Conservation (phyloP, 2,888 invertebrate genomes). For the Tinea trinotella region DNA sequence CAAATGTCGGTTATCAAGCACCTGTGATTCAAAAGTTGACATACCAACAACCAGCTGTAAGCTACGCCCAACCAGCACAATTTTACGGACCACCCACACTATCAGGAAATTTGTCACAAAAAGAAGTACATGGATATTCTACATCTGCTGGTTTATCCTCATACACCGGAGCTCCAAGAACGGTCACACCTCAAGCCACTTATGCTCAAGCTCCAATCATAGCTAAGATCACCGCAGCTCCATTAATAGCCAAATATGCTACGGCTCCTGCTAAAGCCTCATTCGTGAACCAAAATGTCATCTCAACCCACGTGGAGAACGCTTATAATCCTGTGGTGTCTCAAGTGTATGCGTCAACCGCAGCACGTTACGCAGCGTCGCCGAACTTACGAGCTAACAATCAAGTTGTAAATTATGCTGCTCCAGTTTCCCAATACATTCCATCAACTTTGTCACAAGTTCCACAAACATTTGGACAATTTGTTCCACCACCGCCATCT, state of each 20-base stretch:
- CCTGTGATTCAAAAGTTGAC: background rate
- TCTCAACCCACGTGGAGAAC: slow-evolving; percentile 40
- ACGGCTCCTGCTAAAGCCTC: slow-evolving; percentile 44
- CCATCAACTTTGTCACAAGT: slow-evolving; percentile 24
- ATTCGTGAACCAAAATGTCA: slow-evolving; percentile 45
- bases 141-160: slow-evolving; percentile 49
- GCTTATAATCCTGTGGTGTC: slow-evolving; percentile 55
- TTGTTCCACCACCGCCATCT: slow-evolving; percentile 22
- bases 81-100: slow-evolving; percentile 67
- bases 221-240: slow-evolving; percentile 60
- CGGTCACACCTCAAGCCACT: slow-evolving; percentile 51
- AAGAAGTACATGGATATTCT: slow-evolving; percentile 66
- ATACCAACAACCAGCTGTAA: slow-evolving; percentile 20
- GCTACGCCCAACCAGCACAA: slow-evolving; percentile 30
- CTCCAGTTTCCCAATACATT: slow-evolving; percentile 34
- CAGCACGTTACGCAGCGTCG: slow-evolving; percentile 50
- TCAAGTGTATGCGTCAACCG: slow-evolving; percentile 53
- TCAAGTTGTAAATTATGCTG: slow-evolving; percentile 26
- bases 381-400: slow-evolving; percentile 40
- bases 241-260: slow-evolving; percentile 52
- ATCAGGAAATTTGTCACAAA: slow-evolving; percentile 33
- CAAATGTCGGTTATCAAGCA: background rate
- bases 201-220: slow-evolving; percentile 69
- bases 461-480: slow-evolving; percentile 21
- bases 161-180: slow-evolving; percentile 30